These are phyloP conservation scores for Nautilus pompilius DNA, from an alignment of 1,140 invertebrate genomes.

Conservation along the genomic window DNA sequence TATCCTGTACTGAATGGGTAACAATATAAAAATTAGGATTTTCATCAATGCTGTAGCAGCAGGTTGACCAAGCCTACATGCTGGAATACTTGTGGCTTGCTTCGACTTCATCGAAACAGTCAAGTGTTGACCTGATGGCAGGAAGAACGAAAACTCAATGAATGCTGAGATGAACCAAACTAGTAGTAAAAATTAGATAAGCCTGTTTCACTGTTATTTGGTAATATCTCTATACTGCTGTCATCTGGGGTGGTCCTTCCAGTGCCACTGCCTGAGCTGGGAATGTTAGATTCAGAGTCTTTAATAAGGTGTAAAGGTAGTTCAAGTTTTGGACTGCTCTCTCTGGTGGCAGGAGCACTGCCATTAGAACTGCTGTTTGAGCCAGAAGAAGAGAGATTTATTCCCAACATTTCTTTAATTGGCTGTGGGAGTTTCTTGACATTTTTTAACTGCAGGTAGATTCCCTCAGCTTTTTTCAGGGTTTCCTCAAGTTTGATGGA, in stretches of 20 bases:
- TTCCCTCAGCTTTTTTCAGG: slow-evolving; percentile 81
- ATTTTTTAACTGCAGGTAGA: slow-evolving; percentile 77
- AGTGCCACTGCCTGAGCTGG: slow-evolving; percentile 22
- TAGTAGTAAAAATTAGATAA: too few species aligned
- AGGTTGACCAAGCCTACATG: too few species aligned
- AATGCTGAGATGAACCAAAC: too few species aligned
- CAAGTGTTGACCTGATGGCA: too few species aligned
- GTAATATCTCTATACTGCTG: slow-evolving; percentile 45
- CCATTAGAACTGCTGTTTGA: slow-evolving; percentile 18
- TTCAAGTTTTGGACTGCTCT: slow-evolving; percentile 18
- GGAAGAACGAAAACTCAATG: too few species aligned
- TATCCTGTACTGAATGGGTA: too few species aligned
- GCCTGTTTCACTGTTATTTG: slow-evolving; percentile 20
- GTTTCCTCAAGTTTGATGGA: slow-evolving; percentile 76
- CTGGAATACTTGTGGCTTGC: too few species aligned
- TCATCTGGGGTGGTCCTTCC: slow-evolving; percentile 37
- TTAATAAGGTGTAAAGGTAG: slow-evolving; percentile 7
- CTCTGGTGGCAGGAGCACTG: slow-evolving; percentile 15
- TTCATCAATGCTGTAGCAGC: too few species aligned
- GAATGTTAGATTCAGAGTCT: slow-evolving; percentile 16
- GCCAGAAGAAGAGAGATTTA: slow-evolving; percentile 13
- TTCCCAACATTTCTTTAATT: slow-evolving; percentile 45
- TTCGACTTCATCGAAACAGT: too few species aligned
- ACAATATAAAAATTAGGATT: too few species aligned
- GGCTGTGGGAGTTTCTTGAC: slow-evolving; percentile 43